Evolutionary conservation across 2,113 vertebrate genomes (phyloP).

Genomic region (Plestiodon gilberti): DNA sequence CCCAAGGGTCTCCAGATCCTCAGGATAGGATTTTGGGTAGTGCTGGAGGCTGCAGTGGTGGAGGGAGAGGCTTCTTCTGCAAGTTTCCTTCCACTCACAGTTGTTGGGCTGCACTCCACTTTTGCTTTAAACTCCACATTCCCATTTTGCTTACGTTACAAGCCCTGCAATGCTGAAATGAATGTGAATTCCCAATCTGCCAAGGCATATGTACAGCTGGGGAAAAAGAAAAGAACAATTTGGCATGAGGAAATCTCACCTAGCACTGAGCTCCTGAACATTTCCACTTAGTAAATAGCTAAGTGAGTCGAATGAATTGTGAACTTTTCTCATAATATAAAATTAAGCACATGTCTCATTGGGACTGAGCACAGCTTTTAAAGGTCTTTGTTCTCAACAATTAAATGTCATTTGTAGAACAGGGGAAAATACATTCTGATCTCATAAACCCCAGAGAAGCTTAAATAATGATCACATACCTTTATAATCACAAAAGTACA

Average conservation of each 20-base stretch:
- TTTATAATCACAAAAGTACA: slow-evolving; percentile 15
- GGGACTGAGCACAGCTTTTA: slow-evolving; percentile 2
- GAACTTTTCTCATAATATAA: neutral
- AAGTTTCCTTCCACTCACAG: too few relatives aligned
- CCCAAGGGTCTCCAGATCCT: too few relatives aligned
- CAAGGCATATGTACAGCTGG: too few relatives aligned
- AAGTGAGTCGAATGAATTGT: slow-evolving; percentile 7
- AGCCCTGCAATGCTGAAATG: too few relatives aligned
- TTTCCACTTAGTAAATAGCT: slow-evolving; percentile 1
- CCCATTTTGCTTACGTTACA: too few relatives aligned
- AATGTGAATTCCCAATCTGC: too few relatives aligned
- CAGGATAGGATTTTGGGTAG: too few relatives aligned
- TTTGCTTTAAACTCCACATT: too few relatives aligned
- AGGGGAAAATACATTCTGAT: slow-evolving; percentile 4
- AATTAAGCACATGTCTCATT: neutral
- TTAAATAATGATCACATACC: slow-evolving; percentile 14
- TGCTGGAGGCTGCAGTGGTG: too few relatives aligned
- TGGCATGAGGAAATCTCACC: neutral
- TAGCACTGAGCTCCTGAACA: neutral
- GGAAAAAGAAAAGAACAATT: neutral
- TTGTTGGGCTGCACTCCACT: too few relatives aligned
- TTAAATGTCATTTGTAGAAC: slow-evolving; percentile 14
- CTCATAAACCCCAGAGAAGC: slow-evolving; percentile 10
- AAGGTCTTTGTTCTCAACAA: neutral
- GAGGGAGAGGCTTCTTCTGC: too few relatives aligned